Evolutionary conservation across 2,888 invertebrate species (phyloP).

Genomic region (Zaprionus lineosus): DNA sequence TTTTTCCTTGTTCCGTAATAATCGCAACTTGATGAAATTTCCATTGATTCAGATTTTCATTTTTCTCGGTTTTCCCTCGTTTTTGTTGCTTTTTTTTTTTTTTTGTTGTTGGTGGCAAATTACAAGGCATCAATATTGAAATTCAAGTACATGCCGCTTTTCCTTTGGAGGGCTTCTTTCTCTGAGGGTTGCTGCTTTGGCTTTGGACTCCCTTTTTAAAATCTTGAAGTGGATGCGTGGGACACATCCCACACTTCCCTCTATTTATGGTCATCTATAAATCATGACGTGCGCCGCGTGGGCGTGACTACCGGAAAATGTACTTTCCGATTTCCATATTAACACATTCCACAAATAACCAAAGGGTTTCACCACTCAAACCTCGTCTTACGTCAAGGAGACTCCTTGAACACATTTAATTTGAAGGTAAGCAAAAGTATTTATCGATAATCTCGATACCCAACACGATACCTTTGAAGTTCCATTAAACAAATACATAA

Average conservation of each 20-base stretch:
- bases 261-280: conserved; percentile 15
- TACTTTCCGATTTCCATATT: conserved; percentile 39
- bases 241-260: no score
- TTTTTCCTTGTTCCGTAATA: conserved; percentile 6
- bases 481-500: no score
- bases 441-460: no score
- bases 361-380: neutral
- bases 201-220: no score
- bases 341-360: no score
- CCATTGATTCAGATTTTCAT: conserved; percentile 59
- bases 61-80: neutral
- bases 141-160: conserved; percentile 62
- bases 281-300: neutral
- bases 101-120: conserved; percentile 57
- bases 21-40: conserved; percentile 57
- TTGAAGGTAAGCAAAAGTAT: no score
- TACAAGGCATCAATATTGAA: conserved; percentile 64
- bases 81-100: no score
- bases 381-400: no score
- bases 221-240: no score
- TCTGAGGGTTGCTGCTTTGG: neutral
- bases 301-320: neutral
- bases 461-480: no score
- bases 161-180: conserved; percentile 8
- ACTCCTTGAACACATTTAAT: no score